Conservation (phyloP, 2,113 vertebrate species). For the Urocolius indicus region DNA sequence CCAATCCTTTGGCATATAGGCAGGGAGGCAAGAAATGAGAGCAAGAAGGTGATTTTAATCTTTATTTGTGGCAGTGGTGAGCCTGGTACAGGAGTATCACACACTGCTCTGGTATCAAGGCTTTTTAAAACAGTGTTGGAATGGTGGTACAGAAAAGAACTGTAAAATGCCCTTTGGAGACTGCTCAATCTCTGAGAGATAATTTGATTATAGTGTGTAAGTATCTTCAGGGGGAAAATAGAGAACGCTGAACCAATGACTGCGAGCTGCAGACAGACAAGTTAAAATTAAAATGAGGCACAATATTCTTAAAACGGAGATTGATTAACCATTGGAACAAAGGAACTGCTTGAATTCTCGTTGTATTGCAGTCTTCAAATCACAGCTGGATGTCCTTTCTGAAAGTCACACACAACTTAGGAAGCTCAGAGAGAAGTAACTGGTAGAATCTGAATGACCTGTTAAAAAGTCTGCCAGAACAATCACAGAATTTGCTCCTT, state of each 20-base stretch:
- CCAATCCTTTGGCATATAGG: neutral
- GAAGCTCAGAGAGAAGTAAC: constrained; percentile 1
- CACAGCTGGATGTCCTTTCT: constrained; percentile 30
- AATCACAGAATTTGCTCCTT: neutral
- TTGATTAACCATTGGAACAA: constrained; percentile 64
- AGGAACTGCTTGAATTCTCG: constrained; percentile 37
- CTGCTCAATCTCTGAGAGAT: constrained; percentile 32
- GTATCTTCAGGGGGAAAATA: constrained; percentile 61
- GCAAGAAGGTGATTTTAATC: constrained; percentile 13
- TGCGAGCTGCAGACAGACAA: constrained; percentile 28
- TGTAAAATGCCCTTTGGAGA: neutral
- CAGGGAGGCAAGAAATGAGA: neutral
- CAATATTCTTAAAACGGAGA: constrained; percentile 58
- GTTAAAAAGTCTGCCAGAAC: neutral
- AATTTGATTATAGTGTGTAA: constrained; percentile 52
- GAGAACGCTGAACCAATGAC: constrained; percentile 28
- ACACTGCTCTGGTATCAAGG: neutral
- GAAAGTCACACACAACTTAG: constrained; percentile 46
- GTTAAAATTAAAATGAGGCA: constrained; percentile 65
- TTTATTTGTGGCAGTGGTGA: neutral
- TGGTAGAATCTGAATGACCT: neutral
- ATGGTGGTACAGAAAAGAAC: neutral
- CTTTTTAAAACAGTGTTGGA: constrained; percentile 23
- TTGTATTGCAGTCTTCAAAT: neutral
- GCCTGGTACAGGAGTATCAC: neutral